phyloP scores from a whole-genome alignment of 2,888 invertebrate genomes.

The Elysia crispata region DNA sequence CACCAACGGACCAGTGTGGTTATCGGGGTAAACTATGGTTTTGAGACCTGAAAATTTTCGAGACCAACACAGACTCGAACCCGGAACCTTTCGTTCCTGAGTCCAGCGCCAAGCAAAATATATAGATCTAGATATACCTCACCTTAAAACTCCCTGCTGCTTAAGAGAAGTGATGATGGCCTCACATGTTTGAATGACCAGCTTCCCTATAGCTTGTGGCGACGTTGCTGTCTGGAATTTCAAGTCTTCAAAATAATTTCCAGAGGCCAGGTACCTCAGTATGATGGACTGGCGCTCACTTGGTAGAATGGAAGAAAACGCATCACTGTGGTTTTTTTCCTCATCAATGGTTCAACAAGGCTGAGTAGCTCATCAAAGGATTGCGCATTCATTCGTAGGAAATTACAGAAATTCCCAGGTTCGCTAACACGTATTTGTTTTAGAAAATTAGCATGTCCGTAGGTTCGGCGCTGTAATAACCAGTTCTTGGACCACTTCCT shows the following conservation, averaged over 20 bases:
- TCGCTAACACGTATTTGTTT: too few species aligned
- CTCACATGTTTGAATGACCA: neutral
- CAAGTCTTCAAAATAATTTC: conserved; percentile 1
- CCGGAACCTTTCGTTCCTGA: neutral
- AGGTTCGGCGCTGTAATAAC: conserved; percentile 18
- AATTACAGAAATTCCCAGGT: too few species aligned
- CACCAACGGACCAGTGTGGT: too few species aligned
- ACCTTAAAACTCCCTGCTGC: neutral
- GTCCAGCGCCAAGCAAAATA: neutral
- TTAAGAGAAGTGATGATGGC: neutral
- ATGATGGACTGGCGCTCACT: neutral
- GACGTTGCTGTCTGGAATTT: neutral
- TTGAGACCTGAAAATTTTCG: too few species aligned
- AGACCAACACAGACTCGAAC: too few species aligned
- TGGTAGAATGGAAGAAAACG: neutral
- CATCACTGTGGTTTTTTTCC: neutral
- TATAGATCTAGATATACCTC: neutral
- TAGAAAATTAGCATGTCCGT: neutral
- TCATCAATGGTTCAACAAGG: conserved; percentile 1
- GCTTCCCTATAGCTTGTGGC: neutral
- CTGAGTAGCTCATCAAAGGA: neutral
- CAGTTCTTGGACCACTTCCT: too few species aligned
- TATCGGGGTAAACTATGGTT: too few species aligned
- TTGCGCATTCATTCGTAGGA: neutral
- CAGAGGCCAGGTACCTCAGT: neutral